Percentiles rank a stretch among this genome's conserved stretches.
Conservation (phyloP, 2,888 invertebrate genomes). For the Notodonta dromedarius region DNA sequence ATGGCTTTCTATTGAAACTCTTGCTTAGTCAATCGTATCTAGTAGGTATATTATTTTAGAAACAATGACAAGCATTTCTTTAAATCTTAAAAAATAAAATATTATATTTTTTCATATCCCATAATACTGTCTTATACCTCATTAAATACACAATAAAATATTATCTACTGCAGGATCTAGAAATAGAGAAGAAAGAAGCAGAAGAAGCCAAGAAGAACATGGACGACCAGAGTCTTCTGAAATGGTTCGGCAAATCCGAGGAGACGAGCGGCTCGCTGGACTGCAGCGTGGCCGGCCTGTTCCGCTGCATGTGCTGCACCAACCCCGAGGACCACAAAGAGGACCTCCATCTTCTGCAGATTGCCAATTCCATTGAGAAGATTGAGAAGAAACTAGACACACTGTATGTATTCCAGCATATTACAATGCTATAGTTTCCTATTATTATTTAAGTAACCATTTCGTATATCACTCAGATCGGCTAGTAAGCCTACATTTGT, state of each 20-base stretch:
- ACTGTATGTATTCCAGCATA: slow-evolving; percentile 51
- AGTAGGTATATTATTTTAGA: too few relatives aligned
- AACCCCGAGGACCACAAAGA: slow-evolving; percentile 94
- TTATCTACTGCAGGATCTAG: slow-evolving; percentile 86
- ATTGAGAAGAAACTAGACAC: slow-evolving; percentile 90
- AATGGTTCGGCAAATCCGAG: slow-evolving; percentile 88
- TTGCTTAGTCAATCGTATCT: too few relatives aligned
- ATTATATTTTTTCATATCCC: too few relatives aligned
- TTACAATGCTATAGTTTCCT: too few relatives aligned
- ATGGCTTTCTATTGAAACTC: too few relatives aligned
- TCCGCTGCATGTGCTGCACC: slow-evolving; percentile 94
- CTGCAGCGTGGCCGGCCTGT: slow-evolving; percentile 92
- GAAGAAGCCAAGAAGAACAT: slow-evolving; percentile 92
- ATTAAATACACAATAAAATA: neutral
- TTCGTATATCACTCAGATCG: too few relatives aligned
- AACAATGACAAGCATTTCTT: too few relatives aligned
- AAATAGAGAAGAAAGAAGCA: slow-evolving; percentile 91
- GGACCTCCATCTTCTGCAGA: slow-evolving; percentile 91
- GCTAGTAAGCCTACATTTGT: too few relatives aligned
- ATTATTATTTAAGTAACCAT: too few relatives aligned
- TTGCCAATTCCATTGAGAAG: slow-evolving; percentile 90
- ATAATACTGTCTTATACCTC: too few relatives aligned
- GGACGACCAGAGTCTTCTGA: slow-evolving; percentile 90
- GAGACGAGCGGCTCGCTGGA: slow-evolving; percentile 94
- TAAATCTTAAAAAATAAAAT: neutral